Conservation (phyloP, 2,888 invertebrate genomes). For the Drosophila conformis region DNA sequence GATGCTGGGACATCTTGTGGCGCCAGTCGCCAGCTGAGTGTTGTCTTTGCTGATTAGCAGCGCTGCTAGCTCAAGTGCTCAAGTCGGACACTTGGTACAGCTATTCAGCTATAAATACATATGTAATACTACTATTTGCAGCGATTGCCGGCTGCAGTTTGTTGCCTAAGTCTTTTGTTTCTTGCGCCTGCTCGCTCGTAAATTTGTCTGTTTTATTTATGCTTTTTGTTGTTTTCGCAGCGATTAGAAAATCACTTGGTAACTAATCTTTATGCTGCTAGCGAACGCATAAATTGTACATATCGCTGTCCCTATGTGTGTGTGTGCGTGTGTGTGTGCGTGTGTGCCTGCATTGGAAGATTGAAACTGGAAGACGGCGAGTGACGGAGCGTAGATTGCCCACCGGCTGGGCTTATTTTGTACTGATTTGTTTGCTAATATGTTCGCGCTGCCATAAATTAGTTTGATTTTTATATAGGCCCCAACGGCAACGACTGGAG, state of each 20-base stretch:
- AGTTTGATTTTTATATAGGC: constrained; percentile 67
- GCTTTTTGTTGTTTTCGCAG: constrained; percentile 70
- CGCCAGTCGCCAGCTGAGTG: constrained; percentile 63
- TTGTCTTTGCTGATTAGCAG: constrained; percentile 76
- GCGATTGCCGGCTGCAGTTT: constrained; percentile 50
- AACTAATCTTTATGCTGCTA: constrained; percentile 79
- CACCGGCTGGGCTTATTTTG: constrained; percentile 76
- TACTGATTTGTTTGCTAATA: constrained; percentile 82
- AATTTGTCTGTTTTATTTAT: constrained; percentile 71
- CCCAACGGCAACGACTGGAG: constrained; percentile 39
- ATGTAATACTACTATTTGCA: constrained; percentile 5
- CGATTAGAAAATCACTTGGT: constrained; percentile 75
- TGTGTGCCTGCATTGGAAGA: constrained; percentile 4
- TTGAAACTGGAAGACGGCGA: constrained; percentile 24
- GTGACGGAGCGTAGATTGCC: constrained; percentile 32
- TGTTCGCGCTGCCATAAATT: constrained; percentile 81
- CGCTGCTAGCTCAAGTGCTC: constrained; percentile 28
- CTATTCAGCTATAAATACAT: constrained; percentile 52
- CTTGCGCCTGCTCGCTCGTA: constrained; percentile 39
- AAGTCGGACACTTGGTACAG: constrained; percentile 22
- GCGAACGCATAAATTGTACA: constrained; percentile 74
- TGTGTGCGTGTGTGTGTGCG: not conserved
- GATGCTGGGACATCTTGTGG: constrained; percentile 65
- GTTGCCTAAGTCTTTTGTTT: constrained; percentile 70
- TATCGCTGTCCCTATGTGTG: constrained; percentile 26